These are phyloP conservation scores for Siniperca knerii DNA, from an alignment of 2,113 vertebrate species.

Conservation along the genomic window DNA sequence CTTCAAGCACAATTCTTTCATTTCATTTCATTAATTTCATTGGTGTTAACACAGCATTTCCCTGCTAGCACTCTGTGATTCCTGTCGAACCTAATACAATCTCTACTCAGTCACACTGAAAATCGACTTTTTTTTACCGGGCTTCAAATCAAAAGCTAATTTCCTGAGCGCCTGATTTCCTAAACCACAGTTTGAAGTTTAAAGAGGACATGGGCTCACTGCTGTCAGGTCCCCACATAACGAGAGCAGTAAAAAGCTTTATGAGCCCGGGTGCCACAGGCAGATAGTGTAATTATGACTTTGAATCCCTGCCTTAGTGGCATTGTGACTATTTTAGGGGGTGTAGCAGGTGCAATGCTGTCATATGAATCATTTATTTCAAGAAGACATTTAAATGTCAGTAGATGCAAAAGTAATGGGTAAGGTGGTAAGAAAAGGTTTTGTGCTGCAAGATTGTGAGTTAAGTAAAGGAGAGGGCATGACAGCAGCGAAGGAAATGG, in stretches of 20 bases:
- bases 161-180: constrained; percentile 19
- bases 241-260: constrained; percentile 21
- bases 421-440: not conserved
- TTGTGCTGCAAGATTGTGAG: not conserved
- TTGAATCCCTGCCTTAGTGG: constrained; percentile 22
- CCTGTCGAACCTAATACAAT: constrained; percentile 18
- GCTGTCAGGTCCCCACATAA: constrained; percentile 34
- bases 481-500: not conserved
- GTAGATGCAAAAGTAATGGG: not conserved
- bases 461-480: not conserved
- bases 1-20: not conserved
- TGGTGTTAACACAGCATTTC: not conserved
- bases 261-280: constrained; percentile 23
- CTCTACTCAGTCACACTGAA: constrained; percentile 10
- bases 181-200: constrained; percentile 23
- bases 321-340: constrained; percentile 19
- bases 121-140: constrained; percentile 3
- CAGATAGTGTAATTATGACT: constrained; percentile 50
- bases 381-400: constrained; percentile 44
- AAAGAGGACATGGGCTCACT: constrained; percentile 7
- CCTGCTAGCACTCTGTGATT: not conserved
- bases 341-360: constrained; percentile 23
- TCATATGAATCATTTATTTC: constrained; percentile 36
- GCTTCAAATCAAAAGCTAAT: constrained; percentile 46
- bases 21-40: not conserved